These are phyloP conservation scores for Sweltsa coloradensis DNA, from an alignment of 1,140 invertebrate genomes.

Conservation along the genomic window DNA sequence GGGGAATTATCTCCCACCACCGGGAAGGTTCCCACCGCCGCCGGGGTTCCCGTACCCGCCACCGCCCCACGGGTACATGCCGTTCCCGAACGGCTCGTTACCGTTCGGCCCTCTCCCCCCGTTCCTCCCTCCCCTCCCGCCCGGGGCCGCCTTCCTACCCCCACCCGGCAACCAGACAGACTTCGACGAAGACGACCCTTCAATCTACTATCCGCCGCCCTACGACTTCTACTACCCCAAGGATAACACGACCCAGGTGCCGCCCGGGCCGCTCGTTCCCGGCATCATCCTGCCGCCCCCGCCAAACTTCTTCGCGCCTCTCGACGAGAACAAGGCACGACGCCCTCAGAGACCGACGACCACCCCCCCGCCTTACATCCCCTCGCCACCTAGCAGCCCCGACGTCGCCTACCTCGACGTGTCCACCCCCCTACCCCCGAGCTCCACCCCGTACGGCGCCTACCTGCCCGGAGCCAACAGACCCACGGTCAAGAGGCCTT, in stretches of 20 bases:
- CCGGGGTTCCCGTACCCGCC: slow-evolving; percentile 17
- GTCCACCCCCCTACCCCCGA: not conserved
- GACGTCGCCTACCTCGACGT: not conserved
- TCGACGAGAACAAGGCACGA: slow-evolving; percentile 27
- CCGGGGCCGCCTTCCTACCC: slow-evolving; percentile 53
- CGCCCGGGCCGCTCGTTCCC: slow-evolving; percentile 72
- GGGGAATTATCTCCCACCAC: slow-evolving; percentile 43
- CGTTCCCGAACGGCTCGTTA: not conserved
- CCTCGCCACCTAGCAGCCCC: slow-evolving; percentile 6
- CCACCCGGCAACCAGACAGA: slow-evolving; percentile 56
- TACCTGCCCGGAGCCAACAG: slow-evolving; percentile 3
- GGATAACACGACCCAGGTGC: slow-evolving; percentile 62
- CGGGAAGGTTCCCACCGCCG: slow-evolving; percentile 40
- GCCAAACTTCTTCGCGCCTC: slow-evolving; percentile 64
- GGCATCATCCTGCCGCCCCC: slow-evolving; percentile 78
- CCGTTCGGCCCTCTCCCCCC: slow-evolving; percentile 5
- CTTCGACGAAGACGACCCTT: slow-evolving; percentile 77
- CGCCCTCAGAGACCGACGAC: slow-evolving; percentile 22
- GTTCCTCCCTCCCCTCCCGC: slow-evolving; percentile 32
- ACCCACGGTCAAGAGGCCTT: not conserved
- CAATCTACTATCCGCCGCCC: slow-evolving; percentile 77
- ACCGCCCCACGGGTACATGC: slow-evolving; percentile 1
- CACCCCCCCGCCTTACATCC: slow-evolving; percentile 12
- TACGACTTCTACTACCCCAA: slow-evolving; percentile 74
- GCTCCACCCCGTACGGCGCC: not conserved